phyloP scores from a whole-genome alignment of 2,888 invertebrate species.

The Hyppa rectilinea region DNA sequence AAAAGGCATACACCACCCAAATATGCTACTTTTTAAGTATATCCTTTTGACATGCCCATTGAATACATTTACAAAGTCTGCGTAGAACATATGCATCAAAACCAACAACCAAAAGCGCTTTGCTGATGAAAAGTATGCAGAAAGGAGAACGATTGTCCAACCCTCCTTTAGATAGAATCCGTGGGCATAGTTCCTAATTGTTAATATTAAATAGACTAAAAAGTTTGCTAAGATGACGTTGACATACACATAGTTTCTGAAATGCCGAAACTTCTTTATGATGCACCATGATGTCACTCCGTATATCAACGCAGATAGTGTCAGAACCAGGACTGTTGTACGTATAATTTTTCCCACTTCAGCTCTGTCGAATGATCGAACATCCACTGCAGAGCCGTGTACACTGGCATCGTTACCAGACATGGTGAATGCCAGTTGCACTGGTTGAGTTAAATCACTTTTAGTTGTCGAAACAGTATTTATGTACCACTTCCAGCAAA shows the following conservation, averaged over 20 bases:
- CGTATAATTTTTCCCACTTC: background rate
- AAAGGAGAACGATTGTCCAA: background rate
- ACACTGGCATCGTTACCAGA: background rate
- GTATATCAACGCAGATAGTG: background rate
- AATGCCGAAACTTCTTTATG: too few species aligned
- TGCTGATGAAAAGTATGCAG: background rate
- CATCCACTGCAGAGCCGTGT: background rate
- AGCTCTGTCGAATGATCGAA: background rate
- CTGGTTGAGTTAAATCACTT: background rate
- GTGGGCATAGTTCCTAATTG: background rate
- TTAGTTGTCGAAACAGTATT: too few species aligned
- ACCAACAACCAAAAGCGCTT: background rate
- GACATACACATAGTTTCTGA: conserved; percentile 4
- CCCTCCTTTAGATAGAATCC: background rate
- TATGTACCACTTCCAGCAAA: too few species aligned
- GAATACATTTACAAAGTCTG: conserved; percentile 2
- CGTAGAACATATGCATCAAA: background rate
- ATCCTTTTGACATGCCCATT: background rate
- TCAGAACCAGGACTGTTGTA: background rate
- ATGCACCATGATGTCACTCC: conserved; percentile 10
- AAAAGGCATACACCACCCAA: background rate
- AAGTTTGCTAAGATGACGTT: background rate
- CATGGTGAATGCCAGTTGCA: background rate
- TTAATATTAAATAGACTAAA: background rate
- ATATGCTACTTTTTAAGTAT: background rate